phyloP scores from a whole-genome alignment of 2,113 vertebrate species.

The Lepisosteus osseus region DNA sequence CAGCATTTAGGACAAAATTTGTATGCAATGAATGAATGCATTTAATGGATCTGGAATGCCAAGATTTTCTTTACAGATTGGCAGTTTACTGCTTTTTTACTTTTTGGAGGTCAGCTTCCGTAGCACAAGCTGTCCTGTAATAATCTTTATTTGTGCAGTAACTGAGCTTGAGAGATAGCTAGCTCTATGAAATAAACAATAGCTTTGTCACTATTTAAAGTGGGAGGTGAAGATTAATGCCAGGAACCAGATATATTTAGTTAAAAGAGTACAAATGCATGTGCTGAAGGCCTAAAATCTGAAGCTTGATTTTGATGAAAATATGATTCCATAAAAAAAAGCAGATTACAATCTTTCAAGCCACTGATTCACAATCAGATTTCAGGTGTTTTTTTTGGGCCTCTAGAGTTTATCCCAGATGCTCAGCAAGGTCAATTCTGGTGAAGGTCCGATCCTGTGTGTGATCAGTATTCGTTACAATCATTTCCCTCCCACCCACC shows the following conservation, averaged over 20 bases:
- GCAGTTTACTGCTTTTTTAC: too few species aligned
- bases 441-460: not conserved
- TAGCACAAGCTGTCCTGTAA: too few species aligned
- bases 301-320: not conserved
- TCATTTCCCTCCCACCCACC: not conserved
- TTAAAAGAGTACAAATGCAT: not conserved
- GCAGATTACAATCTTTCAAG: not conserved
- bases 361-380: not conserved
- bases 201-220: constrained; percentile 1
- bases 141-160: too few species aligned
- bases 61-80: too few species aligned
- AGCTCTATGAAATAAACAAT: not conserved
- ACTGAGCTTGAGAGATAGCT: not conserved
- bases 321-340: not conserved
- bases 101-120: too few species aligned
- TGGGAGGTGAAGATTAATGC: not conserved
- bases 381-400: too few species aligned
- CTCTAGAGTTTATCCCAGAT: not conserved
- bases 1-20: too few species aligned
- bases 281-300: not conserved
- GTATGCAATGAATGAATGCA: too few species aligned
- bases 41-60: too few species aligned
- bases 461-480: not conserved
- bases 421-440: not conserved
- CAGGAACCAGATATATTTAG: not conserved